These are phyloP conservation scores for Sphenopsis melanotis DNA, from an alignment of 2,797 vertebrate genomes.

Conservation along the genomic window DNA sequence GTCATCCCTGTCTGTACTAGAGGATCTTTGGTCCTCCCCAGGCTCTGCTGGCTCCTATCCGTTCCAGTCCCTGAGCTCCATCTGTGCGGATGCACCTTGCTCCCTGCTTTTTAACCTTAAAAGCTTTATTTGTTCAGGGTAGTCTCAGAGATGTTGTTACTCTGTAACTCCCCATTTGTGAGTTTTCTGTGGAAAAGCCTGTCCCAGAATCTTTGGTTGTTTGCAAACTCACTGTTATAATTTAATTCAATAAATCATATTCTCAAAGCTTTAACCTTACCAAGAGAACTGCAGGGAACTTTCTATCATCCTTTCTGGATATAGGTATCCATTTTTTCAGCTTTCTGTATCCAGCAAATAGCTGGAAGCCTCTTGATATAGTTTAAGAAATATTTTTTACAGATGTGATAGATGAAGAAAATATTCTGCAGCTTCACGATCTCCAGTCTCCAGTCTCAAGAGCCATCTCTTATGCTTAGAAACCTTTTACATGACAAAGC, in stretches of 20 bases:
- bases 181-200: not conserved
- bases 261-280: not conserved
- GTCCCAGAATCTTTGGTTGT: not conserved
- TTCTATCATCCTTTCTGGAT: not conserved
- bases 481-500: not conserved
- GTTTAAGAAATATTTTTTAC: not conserved
- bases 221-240: not conserved
- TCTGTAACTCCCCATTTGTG: not conserved
- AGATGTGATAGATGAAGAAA: not conserved
- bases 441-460: not conserved
- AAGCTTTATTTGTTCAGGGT: not conserved
- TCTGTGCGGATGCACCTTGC: accelerated
- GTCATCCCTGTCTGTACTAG: not conserved
- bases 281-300: not conserved
- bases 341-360: not conserved
- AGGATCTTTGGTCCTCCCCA: not conserved
- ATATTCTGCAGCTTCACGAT: not conserved
- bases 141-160: not conserved
- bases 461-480: not conserved
- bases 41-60: not conserved
- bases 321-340: not conserved
- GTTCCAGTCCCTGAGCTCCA: not conserved
- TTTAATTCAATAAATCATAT: not conserved
- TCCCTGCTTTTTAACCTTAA: not conserved
- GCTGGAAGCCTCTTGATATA: not conserved